Base-by-base conservation (phyloP, 2,113 vertebrate species). In the Myiozetetes cayanensis region DNA sequence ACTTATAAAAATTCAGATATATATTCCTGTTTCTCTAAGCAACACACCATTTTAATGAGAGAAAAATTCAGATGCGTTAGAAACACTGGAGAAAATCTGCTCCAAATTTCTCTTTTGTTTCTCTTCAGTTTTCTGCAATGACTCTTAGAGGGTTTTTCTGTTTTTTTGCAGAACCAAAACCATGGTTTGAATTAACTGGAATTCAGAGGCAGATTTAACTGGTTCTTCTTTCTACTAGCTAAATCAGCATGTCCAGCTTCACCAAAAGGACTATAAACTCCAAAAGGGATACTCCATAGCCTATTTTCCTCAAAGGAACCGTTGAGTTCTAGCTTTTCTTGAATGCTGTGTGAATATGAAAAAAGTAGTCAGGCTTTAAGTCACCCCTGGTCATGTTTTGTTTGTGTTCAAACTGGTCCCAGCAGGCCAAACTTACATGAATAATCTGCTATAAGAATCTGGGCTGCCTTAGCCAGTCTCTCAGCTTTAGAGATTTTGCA, bases 31-130 rank as follows among this genome's bases (percentile, higher is more conserved):
- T 85, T 75, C 17, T n/a, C 17, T 65, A 58, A 61, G 73, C 50
- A 46, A 25, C 1, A 0, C 4, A 8, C 21, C 1, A 1, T 14
- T 61, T 83, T 91, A 62, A 27, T 18, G 25, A 15, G 5, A 44
- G 22, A 73, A 72, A 79, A 80, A 4, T 7, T 8, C 61, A 41
- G 31, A 35, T 66, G 8, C 16, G 11, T 58, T 52, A 83, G 58
- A 56, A 91, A 61, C 19, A n/a, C 63, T 84, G 14, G 3, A 50
- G 68, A 72, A 93, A 93, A 89, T 65, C 41, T 68, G 70, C 78
- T 94, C 12, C 43, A 62, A 73, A 62, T 61, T 78, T 91, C 23
- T 47, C 11, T 70, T 59, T 39, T 35, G 16, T n/a, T 93, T 33
- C 43, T 33, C 43, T 81, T 16, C 43, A 53, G 22, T 84, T 90